Conservation (phyloP, 53 echinoderm and acorn worm genomes). For the Henricia sp. region DNA sequence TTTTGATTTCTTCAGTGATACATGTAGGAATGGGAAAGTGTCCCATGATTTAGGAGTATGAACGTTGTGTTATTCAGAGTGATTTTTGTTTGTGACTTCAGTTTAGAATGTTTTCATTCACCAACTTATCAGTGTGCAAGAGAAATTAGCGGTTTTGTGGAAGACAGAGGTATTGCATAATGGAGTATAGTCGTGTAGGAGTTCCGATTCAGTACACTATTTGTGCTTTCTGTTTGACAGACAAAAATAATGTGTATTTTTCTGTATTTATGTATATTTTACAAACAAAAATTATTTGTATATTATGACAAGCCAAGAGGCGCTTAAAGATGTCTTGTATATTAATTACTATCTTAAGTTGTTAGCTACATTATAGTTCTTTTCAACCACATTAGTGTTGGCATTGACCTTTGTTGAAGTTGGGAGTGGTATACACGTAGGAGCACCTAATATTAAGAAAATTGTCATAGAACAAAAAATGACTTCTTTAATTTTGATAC, state of each 20-base stretch:
- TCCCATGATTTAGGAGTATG: neutral
- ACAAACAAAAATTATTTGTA: conserved; percentile 58
- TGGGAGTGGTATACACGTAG: neutral
- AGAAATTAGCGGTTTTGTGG: conserved; percentile 11
- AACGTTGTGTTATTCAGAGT: conserved; percentile 8
- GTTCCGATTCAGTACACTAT: conserved; percentile 56
- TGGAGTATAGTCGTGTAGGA: neutral
- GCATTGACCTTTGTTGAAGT: neutral
- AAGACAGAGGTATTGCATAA: neutral
- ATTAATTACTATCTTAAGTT: conserved; percentile 25
- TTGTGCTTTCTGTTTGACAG: conserved; percentile 65
- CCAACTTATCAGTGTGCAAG: conserved; percentile 52
- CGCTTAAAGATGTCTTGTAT: conserved; percentile 46
- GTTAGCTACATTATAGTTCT: neutral
- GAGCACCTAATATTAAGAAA: too few relatives aligned
- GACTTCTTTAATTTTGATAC: too few relatives aligned
- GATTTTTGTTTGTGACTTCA: conserved; percentile 18
- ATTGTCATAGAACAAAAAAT: too few relatives aligned
- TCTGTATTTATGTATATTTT: conserved; percentile 59
- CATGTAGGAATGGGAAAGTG: neutral
- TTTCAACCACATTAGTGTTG: conserved; percentile 4
- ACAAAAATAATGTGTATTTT: conserved; percentile 60
- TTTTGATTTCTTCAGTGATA: neutral
- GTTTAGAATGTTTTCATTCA: conserved; percentile 51
- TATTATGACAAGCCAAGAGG: conserved; percentile 56